phyloP scores from a whole-genome alignment of 2,797 vertebrate species.

The Bryconaethiops microstoma region DNA sequence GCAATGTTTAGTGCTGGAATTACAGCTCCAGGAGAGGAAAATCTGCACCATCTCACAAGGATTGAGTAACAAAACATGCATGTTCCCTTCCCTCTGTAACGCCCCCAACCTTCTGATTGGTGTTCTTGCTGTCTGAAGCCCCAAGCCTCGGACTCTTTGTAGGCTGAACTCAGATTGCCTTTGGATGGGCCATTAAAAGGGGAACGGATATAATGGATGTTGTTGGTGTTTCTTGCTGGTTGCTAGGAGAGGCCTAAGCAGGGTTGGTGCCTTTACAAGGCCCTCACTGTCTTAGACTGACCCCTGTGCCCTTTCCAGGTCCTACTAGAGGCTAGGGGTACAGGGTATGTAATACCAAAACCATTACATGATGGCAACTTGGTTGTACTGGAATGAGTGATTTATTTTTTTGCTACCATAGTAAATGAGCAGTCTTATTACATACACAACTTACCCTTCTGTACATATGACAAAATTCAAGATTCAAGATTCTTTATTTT shows the following conservation, averaged over 20 bases:
- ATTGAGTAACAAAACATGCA: conserved; percentile 19
- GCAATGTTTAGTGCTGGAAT: conserved; percentile 5
- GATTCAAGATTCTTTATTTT: no score
- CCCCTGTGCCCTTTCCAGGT: background rate
- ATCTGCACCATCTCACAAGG: background rate
- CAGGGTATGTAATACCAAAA: background rate
- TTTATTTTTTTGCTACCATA: background rate
- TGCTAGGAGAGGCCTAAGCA: conserved; percentile 80
- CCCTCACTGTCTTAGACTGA: conserved; percentile 64
- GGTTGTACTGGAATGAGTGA: background rate
- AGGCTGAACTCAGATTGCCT: conserved; percentile 68
- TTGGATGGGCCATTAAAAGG: conserved; percentile 67
- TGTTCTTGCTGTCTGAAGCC: conserved; percentile 23
- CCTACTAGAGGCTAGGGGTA: background rate
- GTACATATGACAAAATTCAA: background rate
- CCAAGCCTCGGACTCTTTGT: conserved; percentile 45
- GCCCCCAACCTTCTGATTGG: background rate
- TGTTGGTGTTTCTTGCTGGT: conserved; percentile 67
- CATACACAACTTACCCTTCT: background rate
- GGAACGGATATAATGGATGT: conserved; percentile 72
- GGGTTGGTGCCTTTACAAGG: conserved; percentile 76
- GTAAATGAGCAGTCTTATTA: background rate
- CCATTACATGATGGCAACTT: background rate
- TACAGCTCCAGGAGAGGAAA: background rate
- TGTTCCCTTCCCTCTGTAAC: conserved; percentile 1